phyloP scores from a whole-genome alignment of 2,888 invertebrate species.

The Metacarcinus magister region DNA sequence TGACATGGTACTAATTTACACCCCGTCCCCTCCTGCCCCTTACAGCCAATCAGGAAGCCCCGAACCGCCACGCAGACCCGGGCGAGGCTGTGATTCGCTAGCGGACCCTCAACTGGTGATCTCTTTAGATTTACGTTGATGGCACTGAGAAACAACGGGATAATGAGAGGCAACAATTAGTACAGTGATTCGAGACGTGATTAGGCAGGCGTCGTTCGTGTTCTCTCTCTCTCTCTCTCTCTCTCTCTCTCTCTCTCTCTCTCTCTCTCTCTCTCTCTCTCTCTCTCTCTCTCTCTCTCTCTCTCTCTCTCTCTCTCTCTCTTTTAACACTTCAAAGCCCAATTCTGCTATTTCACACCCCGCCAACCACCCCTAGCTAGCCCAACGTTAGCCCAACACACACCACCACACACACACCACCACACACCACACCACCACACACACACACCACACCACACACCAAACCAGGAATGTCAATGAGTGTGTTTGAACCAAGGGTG shows the following conservation, averaged over 20 bases:
- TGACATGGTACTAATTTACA: conserved; percentile 12
- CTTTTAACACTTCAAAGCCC: not conserved
- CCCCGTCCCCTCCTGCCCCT: not conserved
- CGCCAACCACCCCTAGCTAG: not conserved
- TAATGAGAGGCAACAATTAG: conserved; percentile 27
- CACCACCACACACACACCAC: not conserved
- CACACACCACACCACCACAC: not conserved
- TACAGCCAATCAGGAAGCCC: not conserved
- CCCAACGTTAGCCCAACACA: not conserved
- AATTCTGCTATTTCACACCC: not conserved
- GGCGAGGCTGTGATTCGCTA: not conserved
- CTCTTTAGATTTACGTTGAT: not conserved
- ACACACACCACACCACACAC: not conserved
- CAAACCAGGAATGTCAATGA: conserved; percentile 16
- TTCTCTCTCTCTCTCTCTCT: no score
- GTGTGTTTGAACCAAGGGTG: not conserved
- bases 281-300: conserved; percentile 47
- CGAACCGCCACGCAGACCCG: not conserved
- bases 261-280: not conserved
- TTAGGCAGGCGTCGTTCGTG: not conserved
- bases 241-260: not conserved
- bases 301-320: conserved; percentile 50
- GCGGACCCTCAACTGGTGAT: not conserved
- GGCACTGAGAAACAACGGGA: not conserved
- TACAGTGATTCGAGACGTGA: not conserved